Base-by-base conservation (phyloP, 1,140 invertebrate species). In the Xylocopa sonorina region DNA sequence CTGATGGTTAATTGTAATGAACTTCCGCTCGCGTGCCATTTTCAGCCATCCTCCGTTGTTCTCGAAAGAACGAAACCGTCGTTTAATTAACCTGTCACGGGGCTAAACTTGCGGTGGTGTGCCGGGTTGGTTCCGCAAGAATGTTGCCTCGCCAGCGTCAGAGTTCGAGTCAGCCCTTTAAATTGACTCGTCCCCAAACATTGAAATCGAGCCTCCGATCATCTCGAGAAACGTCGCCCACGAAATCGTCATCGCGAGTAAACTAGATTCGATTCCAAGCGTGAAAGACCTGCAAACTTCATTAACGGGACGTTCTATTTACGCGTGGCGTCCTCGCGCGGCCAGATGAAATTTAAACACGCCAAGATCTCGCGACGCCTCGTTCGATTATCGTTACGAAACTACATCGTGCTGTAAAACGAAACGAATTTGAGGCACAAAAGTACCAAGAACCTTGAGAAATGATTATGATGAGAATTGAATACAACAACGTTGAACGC, bases 81-180 rank as follows among this genome's bases (percentile, higher is more conserved):
- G 57, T 38, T 83, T 83, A 82, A 83, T 83, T 83, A 83, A 82
- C 72, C 29, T 77, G 79, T 83, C 81, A 82, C 43, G 14, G n/a
- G 21, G 10, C 32, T 1, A 32, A n/a, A 7, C 29, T 4, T 2
- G 27, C 18, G 7, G n/a, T 2, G 9, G 18, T 10, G 38, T 29
- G 32, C 18, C 27, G 18, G 1, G 14, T 68, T 48, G 29, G 14
- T 32, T 34, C n/a, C 21, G 3, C 27, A 32, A 38, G 16, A 69
- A 69, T 50, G 55, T 55, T 41, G 12, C n/a, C n/a, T 29, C 12
- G 1, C 10, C 32, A 32, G 6, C 21, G n/a, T 18, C 51, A 27
- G 10, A 32, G 16, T 32, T 55, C 27, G 10, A 5, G 24, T 4
- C 18, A 0, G 16, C 12, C 32, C 18, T n/a, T 48, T 48, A 48